Conservation (phyloP, 2,797 vertebrate genomes). For the Ataeniobius toweri region DNA sequence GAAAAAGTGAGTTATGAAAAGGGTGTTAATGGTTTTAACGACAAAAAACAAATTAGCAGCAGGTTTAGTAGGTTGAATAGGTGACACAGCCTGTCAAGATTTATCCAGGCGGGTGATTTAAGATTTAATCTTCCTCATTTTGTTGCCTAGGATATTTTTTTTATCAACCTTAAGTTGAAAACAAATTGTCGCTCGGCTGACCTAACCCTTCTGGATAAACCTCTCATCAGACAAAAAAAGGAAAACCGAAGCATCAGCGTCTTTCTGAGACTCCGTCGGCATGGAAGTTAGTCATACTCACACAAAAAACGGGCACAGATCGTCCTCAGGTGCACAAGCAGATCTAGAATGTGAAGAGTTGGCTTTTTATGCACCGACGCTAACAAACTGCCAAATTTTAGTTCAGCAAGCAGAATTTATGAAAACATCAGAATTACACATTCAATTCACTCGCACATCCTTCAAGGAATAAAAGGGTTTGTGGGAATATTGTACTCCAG, state of each 20-base stretch:
- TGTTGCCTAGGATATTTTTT: neutral
- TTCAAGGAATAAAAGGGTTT: neutral
- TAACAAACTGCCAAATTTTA: slow-evolving; percentile 83
- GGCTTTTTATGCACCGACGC: slow-evolving; percentile 87
- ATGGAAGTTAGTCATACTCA: slow-evolving; percentile 92
- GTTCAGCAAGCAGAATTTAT: slow-evolving; percentile 75
- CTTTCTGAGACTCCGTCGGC: slow-evolving; percentile 47
- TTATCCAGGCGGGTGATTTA: slow-evolving; percentile 69
- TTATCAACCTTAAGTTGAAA: neutral
- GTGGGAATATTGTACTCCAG: neutral
- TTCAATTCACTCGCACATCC: slow-evolving; percentile 13
- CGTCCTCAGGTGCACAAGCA: slow-evolving; percentile 93
- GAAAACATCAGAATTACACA: slow-evolving; percentile 35
- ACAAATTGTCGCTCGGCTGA: neutral
- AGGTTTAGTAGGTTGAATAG: slow-evolving; percentile 11
- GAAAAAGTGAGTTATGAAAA: slow-evolving; percentile 1
- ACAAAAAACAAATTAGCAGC: slow-evolving; percentile 14
- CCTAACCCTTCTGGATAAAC: slow-evolving; percentile 63
- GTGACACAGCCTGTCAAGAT: slow-evolving; percentile 54
- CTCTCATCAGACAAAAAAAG: slow-evolving; percentile 44
- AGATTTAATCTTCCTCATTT: neutral
- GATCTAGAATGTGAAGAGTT: slow-evolving; percentile 97
- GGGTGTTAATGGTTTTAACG: slow-evolving; percentile 27
- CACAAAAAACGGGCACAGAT: slow-evolving; percentile 96
- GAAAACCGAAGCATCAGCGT: slow-evolving; percentile 43